A percentile compares a stretch with the other conserved stretches of the same genome.
phyloP scores from a whole-genome alignment of 1,140 invertebrate species.

The Oreohelix idahoensis region DNA sequence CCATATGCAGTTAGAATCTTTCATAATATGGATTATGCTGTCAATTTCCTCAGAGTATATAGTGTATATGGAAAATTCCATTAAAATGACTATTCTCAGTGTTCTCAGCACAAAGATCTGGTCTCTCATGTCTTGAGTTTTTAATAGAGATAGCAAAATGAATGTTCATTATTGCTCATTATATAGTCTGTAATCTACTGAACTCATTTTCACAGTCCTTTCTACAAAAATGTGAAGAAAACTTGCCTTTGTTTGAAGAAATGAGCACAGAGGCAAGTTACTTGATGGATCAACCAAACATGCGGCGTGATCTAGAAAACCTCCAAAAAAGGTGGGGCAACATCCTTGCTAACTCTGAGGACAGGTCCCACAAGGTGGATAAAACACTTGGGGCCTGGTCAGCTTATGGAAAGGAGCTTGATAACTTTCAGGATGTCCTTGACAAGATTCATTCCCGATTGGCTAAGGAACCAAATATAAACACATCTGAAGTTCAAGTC shows the following conservation, averaged over 20 bases:
- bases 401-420: conserved; percentile 58
- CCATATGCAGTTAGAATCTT: too few relatives aligned
- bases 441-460: conserved; percentile 63
- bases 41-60: too few relatives aligned
- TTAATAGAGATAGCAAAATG: too few relatives aligned
- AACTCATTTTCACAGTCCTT: conserved; percentile 69
- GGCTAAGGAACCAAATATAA: conserved; percentile 59
- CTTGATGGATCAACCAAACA: conserved; percentile 76
- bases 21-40: too few relatives aligned
- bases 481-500: conserved; percentile 64
- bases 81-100: too few relatives aligned
- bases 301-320: conserved; percentile 69
- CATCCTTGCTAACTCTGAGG: conserved; percentile 59
- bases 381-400: conserved; percentile 64
- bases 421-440: conserved; percentile 62
- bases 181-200: too few relatives aligned
- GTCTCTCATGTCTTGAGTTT: too few relatives aligned
- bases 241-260: conserved; percentile 75
- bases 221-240: conserved; percentile 83
- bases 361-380: conserved; percentile 61
- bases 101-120: too few relatives aligned
- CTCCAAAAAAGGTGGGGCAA: conserved; percentile 72
- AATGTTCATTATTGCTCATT: too few relatives aligned
- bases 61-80: too few relatives aligned
- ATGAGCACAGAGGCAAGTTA: conserved; percentile 68